These are phyloP conservation scores for Tursiops truncatus DNA, from an alignment of 2,113 vertebrate species.

Conservation along the genomic window DNA sequence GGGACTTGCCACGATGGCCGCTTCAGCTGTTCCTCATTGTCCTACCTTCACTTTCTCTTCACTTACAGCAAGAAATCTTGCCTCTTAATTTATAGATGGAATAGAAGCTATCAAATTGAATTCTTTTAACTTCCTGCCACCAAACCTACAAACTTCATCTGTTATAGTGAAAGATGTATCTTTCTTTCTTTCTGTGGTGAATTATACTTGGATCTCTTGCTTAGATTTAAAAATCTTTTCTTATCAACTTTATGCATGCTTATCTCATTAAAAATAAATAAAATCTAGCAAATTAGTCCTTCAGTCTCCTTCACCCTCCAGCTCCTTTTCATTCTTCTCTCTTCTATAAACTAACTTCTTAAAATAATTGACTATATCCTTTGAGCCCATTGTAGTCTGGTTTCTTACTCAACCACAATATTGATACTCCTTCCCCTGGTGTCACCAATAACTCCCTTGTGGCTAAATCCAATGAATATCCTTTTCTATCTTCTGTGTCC, in stretches of 20 bases:
- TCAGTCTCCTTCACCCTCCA: not conserved
- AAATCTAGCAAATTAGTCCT: not conserved
- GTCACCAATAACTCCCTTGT: not conserved
- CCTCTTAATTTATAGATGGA: not conserved
- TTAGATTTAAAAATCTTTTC: not conserved
- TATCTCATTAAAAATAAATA: not conserved
- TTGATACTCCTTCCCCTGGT: not conserved
- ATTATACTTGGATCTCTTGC: not conserved
- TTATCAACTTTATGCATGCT: not conserved
- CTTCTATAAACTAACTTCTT: not conserved
- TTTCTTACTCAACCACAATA: not conserved
- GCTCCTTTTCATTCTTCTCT: not conserved
- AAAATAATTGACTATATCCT: not conserved
- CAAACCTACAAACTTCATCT: not conserved
- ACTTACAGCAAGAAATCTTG: not conserved
- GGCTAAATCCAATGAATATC: not conserved
- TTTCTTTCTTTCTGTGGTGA: not conserved
- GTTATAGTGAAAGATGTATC: not conserved
- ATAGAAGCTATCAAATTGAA: not conserved
- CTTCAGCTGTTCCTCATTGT: not conserved
- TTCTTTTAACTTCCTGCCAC: not conserved
- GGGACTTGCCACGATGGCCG: not conserved
- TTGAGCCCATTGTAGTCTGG: not conserved
- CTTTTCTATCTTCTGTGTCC: not conserved
- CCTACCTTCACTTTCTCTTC: not conserved